A percentile compares a stretch with the other conserved stretches of the same genome.
phyloP scores from a whole-genome alignment of 1,140 invertebrate genomes.

The Meloidogyne floridensis region DNA sequence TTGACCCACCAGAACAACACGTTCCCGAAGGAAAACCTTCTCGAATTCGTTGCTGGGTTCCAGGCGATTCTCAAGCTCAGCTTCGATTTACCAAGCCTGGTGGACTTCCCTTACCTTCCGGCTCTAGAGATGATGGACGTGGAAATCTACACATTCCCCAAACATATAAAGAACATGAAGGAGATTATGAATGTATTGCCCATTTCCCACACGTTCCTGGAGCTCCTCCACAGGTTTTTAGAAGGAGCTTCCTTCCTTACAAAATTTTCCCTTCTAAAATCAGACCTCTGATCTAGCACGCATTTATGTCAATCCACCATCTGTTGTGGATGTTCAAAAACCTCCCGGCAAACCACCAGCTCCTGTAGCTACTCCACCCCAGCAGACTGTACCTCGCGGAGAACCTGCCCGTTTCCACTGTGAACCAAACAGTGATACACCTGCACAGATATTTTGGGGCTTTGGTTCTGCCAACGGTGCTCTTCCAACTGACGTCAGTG shows the following conservation, averaged over 20 bases:
- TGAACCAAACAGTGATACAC: constrained; percentile 56
- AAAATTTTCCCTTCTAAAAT: too few species aligned
- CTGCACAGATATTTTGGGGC: constrained; percentile 59
- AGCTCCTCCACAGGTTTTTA: constrained; percentile 29
- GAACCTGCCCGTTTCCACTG: constrained; percentile 60
- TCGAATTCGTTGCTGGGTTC: constrained; percentile 61
- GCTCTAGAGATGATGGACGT: constrained; percentile 49
- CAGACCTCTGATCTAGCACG: constrained; percentile 40
- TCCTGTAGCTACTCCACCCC: constrained; percentile 61
- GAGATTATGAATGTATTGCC: constrained; percentile 60
- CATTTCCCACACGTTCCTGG: constrained; percentile 39
- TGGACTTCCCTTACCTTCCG: constrained; percentile 44
- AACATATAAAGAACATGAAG: constrained; percentile 39
- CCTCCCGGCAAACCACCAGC: constrained; percentile 49
- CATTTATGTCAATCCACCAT: constrained; percentile 36
- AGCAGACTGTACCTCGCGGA: constrained; percentile 57
- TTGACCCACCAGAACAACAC: constrained; percentile 60
- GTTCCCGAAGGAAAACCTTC: constrained; percentile 52
- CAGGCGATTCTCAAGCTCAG: constrained; percentile 43
- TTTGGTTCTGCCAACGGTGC: constrained; percentile 48
- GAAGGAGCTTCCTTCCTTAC: not conserved
- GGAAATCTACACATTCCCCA: constrained; percentile 43
- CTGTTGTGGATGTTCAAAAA: not conserved
- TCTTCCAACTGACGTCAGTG: constrained; percentile 52
- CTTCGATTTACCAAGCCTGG: constrained; percentile 42